Evolutionary conservation across 2,888 invertebrate species (phyloP), one percentile per base, ranked within the genome.

Genomic region (Hemithea aestivaria): DNA sequence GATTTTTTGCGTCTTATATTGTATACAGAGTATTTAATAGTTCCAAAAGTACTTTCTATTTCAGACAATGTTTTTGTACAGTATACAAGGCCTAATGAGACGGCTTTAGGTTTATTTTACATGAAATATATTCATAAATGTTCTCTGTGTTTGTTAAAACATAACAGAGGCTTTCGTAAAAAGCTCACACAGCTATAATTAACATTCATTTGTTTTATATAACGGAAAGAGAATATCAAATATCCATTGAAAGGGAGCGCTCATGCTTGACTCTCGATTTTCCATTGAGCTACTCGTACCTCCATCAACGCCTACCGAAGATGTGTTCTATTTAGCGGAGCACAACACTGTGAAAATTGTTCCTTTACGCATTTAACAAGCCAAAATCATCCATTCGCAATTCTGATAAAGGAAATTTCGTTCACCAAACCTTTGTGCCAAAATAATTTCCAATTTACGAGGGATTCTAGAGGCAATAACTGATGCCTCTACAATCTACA

Each of bases 201-300:
- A 31, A 36, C 28, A 31, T 21, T 29, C 29, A 35, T 34, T 48
- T 29, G 45, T 31, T 7, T 42, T 28, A 40, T 50, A 51, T 53
- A 44, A 9, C n/a, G 27, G 47, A 47, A 21, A 31, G 21, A 32
- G 26, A 51, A 46, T 54, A 56, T 66, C 58, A 56, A 45, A 52
- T 54, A 56, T 53, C 37, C 48, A 59, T 64, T 60, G 60, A 39
- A 51, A 48, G 45, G 51, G 59, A 57, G 53, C 46, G 41, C 53
- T 55, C 58, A 48, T 61, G 56, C 65, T 67, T 63, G 61, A 59
- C 53, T 65, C 54, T 50, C 52, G 46, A 66, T 66, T 71, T 71
- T 68, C 62, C 62, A 64, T 60, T 56, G 58, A 60, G 60, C 59
- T 65, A 56, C n/a, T n/a, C n/a, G n/a, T n/a, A n/a, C 51, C 58